Percentiles rank a stretch among this genome's conserved stretches.
These are phyloP conservation scores for Doryteuthis pealeii DNA, from an alignment of 1,140 invertebrate species.

Conservation along the genomic window DNA sequence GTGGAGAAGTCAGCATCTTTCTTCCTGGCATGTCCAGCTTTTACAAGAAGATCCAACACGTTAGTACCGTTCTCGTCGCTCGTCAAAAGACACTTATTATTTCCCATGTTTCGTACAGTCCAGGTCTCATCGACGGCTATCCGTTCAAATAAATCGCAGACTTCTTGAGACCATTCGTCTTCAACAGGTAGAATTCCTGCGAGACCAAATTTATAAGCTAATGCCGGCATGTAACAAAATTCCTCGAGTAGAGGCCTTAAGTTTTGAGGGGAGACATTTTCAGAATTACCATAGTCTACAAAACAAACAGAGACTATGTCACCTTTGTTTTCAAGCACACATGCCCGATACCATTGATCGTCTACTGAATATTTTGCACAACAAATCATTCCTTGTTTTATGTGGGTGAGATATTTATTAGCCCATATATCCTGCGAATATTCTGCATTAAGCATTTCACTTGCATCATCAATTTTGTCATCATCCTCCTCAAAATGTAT, in stretches of 20 bases:
- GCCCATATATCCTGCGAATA: constrained; percentile 5
- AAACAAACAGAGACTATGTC: constrained; percentile 67
- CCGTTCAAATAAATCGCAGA: constrained; percentile 29
- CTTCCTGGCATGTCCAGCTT: not conserved
- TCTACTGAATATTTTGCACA: constrained; percentile 74
- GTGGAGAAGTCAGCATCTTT: not conserved
- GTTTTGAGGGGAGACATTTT: constrained; percentile 23
- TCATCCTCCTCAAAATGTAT: constrained; percentile 1
- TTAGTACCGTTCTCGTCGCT: not conserved
- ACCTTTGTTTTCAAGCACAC: constrained; percentile 69
- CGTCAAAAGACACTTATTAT: not conserved
- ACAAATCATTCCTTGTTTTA: constrained; percentile 66
- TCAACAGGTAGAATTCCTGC: constrained; percentile 24
- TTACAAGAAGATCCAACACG: not conserved
- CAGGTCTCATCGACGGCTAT: constrained; percentile 29
- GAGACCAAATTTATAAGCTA: constrained; percentile 42
- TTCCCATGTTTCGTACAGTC: not conserved
- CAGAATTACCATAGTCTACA: constrained; percentile 64
- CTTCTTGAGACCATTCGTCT: constrained; percentile 38
- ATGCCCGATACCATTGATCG: constrained; percentile 77
- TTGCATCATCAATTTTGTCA: not conserved
- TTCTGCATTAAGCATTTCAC: not conserved
- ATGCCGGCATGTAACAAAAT: constrained; percentile 31
- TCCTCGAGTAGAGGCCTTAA: constrained; percentile 30
- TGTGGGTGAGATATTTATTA: not conserved